These are phyloP conservation scores for Meriones psammophilus DNA, from an alignment of 2,797 vertebrate species.

Conservation along the genomic window DNA sequence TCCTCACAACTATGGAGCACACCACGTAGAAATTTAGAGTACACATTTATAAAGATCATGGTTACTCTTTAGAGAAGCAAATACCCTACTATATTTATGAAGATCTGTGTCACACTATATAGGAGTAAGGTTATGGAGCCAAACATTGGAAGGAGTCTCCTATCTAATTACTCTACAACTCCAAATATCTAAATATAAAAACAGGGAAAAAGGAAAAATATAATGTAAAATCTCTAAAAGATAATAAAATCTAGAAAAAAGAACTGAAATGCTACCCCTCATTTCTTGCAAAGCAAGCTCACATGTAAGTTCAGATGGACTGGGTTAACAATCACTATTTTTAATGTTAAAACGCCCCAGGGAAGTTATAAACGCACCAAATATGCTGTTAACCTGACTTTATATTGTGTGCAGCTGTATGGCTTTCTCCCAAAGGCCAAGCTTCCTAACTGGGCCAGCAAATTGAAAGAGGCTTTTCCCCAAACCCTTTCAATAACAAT, in stretches of 20 bases:
- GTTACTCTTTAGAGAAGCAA: not conserved
- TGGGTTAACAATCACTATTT: conserved; percentile 91
- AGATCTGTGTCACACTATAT: not conserved
- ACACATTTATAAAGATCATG: conserved; percentile 24
- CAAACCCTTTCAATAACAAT: conserved; percentile 86
- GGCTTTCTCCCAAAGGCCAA: conserved; percentile 90
- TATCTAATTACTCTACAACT: conserved; percentile 64
- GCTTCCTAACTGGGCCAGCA: conserved; percentile 87
- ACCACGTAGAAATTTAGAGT: conserved; percentile 9
- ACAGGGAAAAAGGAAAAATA: conserved; percentile 80
- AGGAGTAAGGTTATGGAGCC: conserved; percentile 51
- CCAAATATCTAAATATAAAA: conserved; percentile 81
- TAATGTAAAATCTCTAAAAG: conserved; percentile 83
- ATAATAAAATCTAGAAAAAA: conserved; percentile 87
- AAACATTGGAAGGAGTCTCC: conserved; percentile 36
- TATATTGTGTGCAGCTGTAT: conserved; percentile 92
- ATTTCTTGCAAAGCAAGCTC: conserved; percentile 90
- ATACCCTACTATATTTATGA: not conserved
- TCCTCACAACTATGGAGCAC: conserved; percentile 6
- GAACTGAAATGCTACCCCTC: conserved; percentile 86
- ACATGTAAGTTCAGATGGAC: conserved; percentile 90
- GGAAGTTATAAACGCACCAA: conserved; percentile 91
- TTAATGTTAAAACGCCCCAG: conserved; percentile 91
- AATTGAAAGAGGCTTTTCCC: conserved; percentile 83
- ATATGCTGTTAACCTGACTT: conserved; percentile 90